These are phyloP conservation scores for Trichonephila clavipes DNA, from an alignment of 1,140 invertebrate genomes.

Conservation along the genomic window DNA sequence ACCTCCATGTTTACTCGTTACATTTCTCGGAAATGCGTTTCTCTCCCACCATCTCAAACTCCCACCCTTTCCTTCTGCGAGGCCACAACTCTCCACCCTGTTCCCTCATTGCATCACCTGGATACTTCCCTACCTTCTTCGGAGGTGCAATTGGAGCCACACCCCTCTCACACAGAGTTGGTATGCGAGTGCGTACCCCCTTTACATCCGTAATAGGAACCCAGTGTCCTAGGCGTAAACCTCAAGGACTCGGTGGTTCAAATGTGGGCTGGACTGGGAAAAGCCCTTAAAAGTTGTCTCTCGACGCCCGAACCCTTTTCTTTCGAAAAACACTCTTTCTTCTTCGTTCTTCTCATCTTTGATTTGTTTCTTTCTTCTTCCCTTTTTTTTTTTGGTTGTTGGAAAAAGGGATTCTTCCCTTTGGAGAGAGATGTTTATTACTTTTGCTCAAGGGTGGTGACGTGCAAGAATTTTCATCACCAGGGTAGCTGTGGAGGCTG, in stretches of 20 bases:
- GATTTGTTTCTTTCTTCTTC: neutral
- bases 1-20: neutral
- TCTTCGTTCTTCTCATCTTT: neutral
- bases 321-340: neutral
- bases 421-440: slow-evolving; percentile 4
- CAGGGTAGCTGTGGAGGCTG: neutral
- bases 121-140: slow-evolving; percentile 25
- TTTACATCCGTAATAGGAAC: slow-evolving; percentile 34
- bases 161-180: neutral
- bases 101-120: slow-evolving; percentile 11
- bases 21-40: neutral
- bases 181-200: neutral
- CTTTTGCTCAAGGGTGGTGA: slow-evolving; percentile 13
- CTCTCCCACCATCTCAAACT: neutral
- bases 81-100: neutral
- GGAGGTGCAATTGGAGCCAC: neutral
- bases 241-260: slow-evolving; percentile 43
- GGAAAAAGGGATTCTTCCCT: slow-evolving; percentile 18
- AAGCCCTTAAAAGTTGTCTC: slow-evolving; percentile 34
- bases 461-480: slow-evolving; percentile 26
- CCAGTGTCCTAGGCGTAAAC: slow-evolving; percentile 46
- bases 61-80: neutral
- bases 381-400: neutral
- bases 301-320: slow-evolving; percentile 45
- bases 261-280: slow-evolving; percentile 55